These are phyloP conservation scores for Mechanitis messenoides DNA, from an alignment of 2,888 invertebrate species.

Conservation along the genomic window DNA sequence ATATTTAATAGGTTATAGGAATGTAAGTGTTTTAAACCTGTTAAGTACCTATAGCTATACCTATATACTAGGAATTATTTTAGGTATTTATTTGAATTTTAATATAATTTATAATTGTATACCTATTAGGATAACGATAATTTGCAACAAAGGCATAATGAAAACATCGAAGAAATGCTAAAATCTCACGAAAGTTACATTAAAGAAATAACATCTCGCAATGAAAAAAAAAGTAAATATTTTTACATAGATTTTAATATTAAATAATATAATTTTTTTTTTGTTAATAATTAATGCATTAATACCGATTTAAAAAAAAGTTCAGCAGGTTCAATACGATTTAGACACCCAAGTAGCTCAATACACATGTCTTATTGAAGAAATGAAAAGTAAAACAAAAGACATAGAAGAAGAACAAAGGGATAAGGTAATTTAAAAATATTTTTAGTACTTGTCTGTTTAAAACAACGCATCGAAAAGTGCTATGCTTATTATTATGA, in stretches of 20 bases:
- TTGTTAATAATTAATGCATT: neutral
- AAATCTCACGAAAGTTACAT: slow-evolving; percentile 51
- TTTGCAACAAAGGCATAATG: slow-evolving; percentile 44
- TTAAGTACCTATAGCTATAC: no score
- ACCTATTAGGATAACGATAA: slow-evolving; percentile 53
- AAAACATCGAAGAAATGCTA: slow-evolving; percentile 44
- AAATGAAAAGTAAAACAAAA: slow-evolving; percentile 51
- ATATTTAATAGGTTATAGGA: no score
- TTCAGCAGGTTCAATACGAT: slow-evolving; percentile 58
- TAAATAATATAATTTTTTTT: no score
- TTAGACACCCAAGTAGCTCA: slow-evolving; percentile 63
- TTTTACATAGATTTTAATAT: neutral
- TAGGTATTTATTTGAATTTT: neutral
- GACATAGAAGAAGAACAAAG: slow-evolving; percentile 52
- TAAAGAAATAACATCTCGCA: slow-evolving; percentile 44
- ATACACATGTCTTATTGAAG: slow-evolving; percentile 58
- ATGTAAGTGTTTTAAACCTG: no score
- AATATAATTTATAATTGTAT: neutral
- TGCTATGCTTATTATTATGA: no score
- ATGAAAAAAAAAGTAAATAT: slow-evolving; percentile 54
- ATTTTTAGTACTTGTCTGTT: neutral
- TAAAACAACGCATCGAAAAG: no score
- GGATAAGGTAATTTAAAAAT: slow-evolving; percentile 49
- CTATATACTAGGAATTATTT: no score
- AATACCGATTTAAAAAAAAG: slow-evolving; percentile 30